phyloP scores from a whole-genome alignment of 1,140 invertebrate species.

The Drosophila saltans region DNA sequence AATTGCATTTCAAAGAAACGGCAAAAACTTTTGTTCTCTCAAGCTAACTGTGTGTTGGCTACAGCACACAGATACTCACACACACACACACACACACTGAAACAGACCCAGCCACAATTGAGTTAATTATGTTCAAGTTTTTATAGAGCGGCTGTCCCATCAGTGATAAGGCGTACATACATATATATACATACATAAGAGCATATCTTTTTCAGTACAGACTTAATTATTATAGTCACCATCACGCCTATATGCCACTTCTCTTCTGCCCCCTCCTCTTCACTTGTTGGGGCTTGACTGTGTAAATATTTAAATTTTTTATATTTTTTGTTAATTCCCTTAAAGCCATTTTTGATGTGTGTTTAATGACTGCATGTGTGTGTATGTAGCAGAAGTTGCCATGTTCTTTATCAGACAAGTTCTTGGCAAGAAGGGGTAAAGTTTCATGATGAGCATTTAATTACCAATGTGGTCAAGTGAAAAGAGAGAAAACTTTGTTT shows the following conservation, averaged over 20 bases:
- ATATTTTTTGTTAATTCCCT: slow-evolving; percentile 19
- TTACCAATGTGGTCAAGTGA: background rate
- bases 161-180: slow-evolving; percentile 33
- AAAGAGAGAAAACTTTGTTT: background rate
- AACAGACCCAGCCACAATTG: slow-evolving; percentile 23
- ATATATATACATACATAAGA: background rate
- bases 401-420: background rate
- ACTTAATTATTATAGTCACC: slow-evolving; percentile 7
- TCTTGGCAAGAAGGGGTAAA: background rate
- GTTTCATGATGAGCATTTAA: slow-evolving; percentile 40
- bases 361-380: slow-evolving; percentile 28
- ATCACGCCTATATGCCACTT: slow-evolving; percentile 5
- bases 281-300: background rate
- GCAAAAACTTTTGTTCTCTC: slow-evolving; percentile 37
- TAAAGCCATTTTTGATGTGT: slow-evolving; percentile 5
- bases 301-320: slow-evolving; percentile 40
- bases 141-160: slow-evolving; percentile 26
- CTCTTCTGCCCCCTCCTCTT: slow-evolving; percentile 19
- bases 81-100: slow-evolving; percentile 14
- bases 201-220: background rate
- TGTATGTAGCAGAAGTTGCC: slow-evolving; percentile 7
- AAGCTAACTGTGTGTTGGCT: slow-evolving; percentile 14
- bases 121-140: slow-evolving; percentile 53
- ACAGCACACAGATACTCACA: background rate
- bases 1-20: slow-evolving; percentile 64